These are phyloP conservation scores for Lipophrys pholis DNA, from an alignment of 2,113 vertebrate species.

Conservation along the genomic window DNA sequence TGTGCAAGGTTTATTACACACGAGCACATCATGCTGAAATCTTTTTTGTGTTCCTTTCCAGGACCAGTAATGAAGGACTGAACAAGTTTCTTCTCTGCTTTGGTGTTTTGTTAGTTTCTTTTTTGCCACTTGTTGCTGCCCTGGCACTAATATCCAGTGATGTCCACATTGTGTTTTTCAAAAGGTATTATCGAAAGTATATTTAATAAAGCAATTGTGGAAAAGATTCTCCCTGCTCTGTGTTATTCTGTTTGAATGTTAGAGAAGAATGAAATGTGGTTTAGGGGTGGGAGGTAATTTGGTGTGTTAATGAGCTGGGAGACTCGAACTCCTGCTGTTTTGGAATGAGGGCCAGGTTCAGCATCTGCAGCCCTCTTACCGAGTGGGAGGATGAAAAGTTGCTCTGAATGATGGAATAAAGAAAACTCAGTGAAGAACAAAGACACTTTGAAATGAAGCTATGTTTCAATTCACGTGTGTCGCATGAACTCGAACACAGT, in stretches of 20 bases:
- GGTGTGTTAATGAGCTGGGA: slow-evolving; percentile 81
- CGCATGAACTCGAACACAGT: not conserved
- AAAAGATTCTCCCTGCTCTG: slow-evolving; percentile 12
- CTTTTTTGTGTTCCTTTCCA: slow-evolving; percentile 55
- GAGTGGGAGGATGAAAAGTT: slow-evolving; percentile 69
- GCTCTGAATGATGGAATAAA: slow-evolving; percentile 56
- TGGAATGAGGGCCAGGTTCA: slow-evolving; percentile 81
- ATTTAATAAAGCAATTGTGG: slow-evolving; percentile 72
- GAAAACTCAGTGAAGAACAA: slow-evolving; percentile 32
- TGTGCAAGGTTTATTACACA: slow-evolving; percentile 22
- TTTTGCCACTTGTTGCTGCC: slow-evolving; percentile 24
- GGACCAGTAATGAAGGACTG: slow-evolving; percentile 69
- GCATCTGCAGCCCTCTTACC: slow-evolving; percentile 78
- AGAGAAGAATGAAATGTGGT: slow-evolving; percentile 67
- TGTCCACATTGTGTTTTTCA: slow-evolving; percentile 34
- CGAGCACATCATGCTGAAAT: not conserved
- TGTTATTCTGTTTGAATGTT: slow-evolving; percentile 58
- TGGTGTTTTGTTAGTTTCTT: slow-evolving; percentile 25
- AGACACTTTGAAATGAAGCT: not conserved
- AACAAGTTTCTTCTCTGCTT: slow-evolving; percentile 38
- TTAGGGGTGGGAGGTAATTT: slow-evolving; percentile 71
- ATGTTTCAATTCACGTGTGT: not conserved
- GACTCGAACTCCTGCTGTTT: slow-evolving; percentile 80
- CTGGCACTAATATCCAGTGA: slow-evolving; percentile 10
- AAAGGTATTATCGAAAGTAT: slow-evolving; percentile 51